Evolutionary conservation across 2,888 invertebrate species (phyloP), one percentile per base, ranked within the genome.

Genomic region (Drosophila crucigera): DNA sequence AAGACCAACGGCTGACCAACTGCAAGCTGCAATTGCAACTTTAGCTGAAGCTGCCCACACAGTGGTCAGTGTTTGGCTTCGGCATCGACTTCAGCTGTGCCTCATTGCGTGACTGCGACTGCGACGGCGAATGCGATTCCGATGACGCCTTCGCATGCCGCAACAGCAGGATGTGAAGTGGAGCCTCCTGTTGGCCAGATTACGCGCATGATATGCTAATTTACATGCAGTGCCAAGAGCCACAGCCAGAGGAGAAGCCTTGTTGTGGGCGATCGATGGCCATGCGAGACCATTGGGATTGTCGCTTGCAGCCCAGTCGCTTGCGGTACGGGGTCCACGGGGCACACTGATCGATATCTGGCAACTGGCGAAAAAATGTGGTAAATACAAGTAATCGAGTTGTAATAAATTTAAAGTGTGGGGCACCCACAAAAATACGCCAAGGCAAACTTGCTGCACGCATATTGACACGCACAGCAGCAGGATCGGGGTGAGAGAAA

Each of bases 311-410:
- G 54, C 56, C 22, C 52, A 53, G 61, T 19, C 35, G 59, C 61
- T 66, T 59, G 54, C 54, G 61, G 65, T 22, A 25, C 60, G 50
- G 60, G 52, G 78, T 66, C 76, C 62, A 54, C 65, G 82, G 72
- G 83, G 68, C 66, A 68, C 52, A 58, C 82, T 84, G 86, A 86
- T 86, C 91, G 82, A 86, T 89, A 86, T 90, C 86, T 76, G 84
- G 73, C 77, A 73, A 70, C 74, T 68, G 72, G 65, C 64, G 47
- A 59, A 82, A 89, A 85, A 84, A 91, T 77, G 91, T 80, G 90
- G 87, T 87, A 87, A 87, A 83, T 87, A 91, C 90, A 84, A 87
- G 91, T 88, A 91, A 91, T 87, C 91, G 91, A 84, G 90, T 80
- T 90, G 87, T 89, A 87, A 87, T 87, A 87, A 87, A 87, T 87